Conservation (phyloP, 1,140 invertebrate genomes). For the Parasteatoda tepidariorum region DNA sequence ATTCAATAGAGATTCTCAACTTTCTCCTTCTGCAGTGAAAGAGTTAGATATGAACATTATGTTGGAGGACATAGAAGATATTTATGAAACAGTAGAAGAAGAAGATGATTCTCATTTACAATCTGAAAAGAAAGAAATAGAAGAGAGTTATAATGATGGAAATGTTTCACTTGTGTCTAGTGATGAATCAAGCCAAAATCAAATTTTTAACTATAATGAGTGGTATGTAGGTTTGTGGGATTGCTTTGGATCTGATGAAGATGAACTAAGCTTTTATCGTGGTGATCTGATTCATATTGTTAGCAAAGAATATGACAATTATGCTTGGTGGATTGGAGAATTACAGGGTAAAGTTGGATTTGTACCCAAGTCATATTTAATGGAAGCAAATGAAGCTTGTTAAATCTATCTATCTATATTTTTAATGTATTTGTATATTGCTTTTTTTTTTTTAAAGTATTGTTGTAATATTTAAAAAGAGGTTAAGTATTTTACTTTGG, state of each 20-base stretch:
- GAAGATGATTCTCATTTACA: neutral
- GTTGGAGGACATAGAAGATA: slow-evolving; percentile 27
- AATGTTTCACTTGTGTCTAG: neutral
- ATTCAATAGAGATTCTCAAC: neutral
- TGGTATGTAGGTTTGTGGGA: slow-evolving; percentile 61
- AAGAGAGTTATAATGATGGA: neutral
- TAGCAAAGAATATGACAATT: slow-evolving; percentile 54
- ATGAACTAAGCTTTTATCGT: slow-evolving; percentile 49
- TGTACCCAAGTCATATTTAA: slow-evolving; percentile 60
- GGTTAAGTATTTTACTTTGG: too few relatives aligned
- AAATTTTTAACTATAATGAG: slow-evolving; percentile 47
- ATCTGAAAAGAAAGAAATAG: neutral
- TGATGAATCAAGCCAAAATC: slow-evolving; percentile 23
- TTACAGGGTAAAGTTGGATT: slow-evolving; percentile 56
- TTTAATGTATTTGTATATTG: too few relatives aligned
- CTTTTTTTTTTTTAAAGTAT: too few relatives aligned
- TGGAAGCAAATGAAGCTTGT: slow-evolving; percentile 61
- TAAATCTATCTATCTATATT: neutral
- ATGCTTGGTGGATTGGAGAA: slow-evolving; percentile 59
- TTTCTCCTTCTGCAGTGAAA: too few relatives aligned
- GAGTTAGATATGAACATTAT: neutral
- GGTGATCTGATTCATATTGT: slow-evolving; percentile 60
- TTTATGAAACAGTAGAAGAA: slow-evolving; percentile 56
- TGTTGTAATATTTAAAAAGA: too few relatives aligned
- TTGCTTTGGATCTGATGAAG: slow-evolving; percentile 38